Evolutionary conservation across 2,888 invertebrate genomes (phyloP), one percentile per base, ranked within the genome.

Genomic region (Operophtera brumata): DNA sequence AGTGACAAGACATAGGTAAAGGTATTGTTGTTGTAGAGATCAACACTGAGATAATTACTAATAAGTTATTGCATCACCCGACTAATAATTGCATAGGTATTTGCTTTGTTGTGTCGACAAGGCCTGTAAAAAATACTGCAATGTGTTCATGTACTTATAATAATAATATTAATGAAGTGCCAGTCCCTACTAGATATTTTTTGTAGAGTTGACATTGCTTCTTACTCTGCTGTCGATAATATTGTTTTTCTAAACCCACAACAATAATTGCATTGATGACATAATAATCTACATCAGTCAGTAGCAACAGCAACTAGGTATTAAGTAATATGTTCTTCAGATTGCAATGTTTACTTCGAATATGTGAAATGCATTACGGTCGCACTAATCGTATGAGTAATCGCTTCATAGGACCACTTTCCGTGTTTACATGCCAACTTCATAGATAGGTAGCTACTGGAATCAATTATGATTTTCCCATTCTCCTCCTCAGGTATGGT

Each of bases 381-480:
- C 53, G 53, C 50, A 50, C 48, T 59, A 57, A 59, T 59, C 34
- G 51, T 54, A 66, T 77, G 73, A 76, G 60, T 77, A 75, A 75
- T 66, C 57, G 59, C 54, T 65, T 63, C 57, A 66, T 72, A 70
- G 60, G 64, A 64, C 62, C 55, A 61, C 57, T 60, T 75, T 68
- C 66, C 73, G 70, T 71, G 70, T 72, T 67, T 67, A 70, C 75
- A 78, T 69, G 73, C 73, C 60, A 76, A 68, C 65, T 20, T 2
- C 20, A n/a, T 20, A 51, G 54, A 60, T n/a, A 36, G 6, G 36
- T 36, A 36, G 13, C 1, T 59, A 62, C 47, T 45, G 41, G 59
- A 47, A 57, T 42, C 26, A 26, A 46, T 53, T 12, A 45, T 42
- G 43, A n/a, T 20, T 49, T 34, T 34, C 2, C 2, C 2, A 20